Conservation (phyloP, 2,888 invertebrate genomes). For the Lepidonotus clava region DNA sequence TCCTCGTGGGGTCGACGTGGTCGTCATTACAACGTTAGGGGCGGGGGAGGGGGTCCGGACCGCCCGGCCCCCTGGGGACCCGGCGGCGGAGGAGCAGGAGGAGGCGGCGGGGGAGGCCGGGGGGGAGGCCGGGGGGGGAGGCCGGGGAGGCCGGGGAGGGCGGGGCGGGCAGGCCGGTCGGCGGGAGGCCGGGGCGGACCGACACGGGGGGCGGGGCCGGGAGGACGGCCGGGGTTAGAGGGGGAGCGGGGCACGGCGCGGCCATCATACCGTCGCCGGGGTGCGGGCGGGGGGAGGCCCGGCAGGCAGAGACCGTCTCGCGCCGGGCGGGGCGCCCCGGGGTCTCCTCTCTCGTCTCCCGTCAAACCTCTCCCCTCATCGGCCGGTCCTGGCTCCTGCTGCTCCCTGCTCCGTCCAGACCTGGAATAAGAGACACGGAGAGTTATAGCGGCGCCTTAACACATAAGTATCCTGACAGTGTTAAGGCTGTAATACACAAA, state of each 20-base stretch:
- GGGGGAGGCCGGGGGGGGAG: no score
- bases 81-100: no score
- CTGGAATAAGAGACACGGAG: background rate
- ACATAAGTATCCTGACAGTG: no score
- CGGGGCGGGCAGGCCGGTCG: background rate
- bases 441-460: no score
- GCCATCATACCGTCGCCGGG: background rate
- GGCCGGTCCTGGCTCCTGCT: no score
- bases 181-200: background rate
- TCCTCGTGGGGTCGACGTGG: background rate
- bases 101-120: no score
- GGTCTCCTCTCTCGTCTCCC: background rate
- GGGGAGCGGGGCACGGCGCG: constrained; percentile 41
- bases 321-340: background rate
- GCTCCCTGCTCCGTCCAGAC: background rate
- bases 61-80: background rate
- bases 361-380: background rate
- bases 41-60: no score
- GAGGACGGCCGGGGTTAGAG: background rate
- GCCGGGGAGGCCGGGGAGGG: background rate
- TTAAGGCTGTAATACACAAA: no score
- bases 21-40: background rate
- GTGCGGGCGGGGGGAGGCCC: background rate
- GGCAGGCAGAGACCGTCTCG: background rate
- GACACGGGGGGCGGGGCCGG: background rate